These are phyloP conservation scores for Sarcophaga bullata DNA, from an alignment of 1,140 invertebrate species.

Conservation along the genomic window DNA sequence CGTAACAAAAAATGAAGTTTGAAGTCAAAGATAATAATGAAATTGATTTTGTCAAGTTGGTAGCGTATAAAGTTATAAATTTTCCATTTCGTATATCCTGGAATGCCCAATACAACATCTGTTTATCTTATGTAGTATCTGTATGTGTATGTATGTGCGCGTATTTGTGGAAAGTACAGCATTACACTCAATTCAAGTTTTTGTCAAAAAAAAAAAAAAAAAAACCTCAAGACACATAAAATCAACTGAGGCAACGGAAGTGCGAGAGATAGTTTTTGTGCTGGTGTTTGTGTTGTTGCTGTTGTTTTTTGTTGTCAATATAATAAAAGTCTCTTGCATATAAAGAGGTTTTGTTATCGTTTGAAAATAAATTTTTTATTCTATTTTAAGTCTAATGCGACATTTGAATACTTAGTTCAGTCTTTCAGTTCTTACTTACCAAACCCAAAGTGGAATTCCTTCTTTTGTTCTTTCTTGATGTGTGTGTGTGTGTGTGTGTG, in stretches of 20 bases:
- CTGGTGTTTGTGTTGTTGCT: no score
- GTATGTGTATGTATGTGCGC: no score
- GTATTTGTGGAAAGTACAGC: background rate
- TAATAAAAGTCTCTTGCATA: slow-evolving; percentile 3
- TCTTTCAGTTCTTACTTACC: background rate
- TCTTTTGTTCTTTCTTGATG: background rate
- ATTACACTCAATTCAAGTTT: slow-evolving; percentile 20
- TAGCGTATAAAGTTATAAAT: background rate
- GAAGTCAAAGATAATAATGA: background rate
- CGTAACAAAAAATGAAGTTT: background rate
- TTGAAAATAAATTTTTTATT: background rate
- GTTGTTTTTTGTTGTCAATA: background rate
- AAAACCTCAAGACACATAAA: background rate
- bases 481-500: background rate
- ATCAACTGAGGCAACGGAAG: background rate
- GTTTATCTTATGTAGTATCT: background rate
- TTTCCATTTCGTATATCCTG: background rate
- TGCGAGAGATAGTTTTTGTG: no score
- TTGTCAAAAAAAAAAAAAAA: background rate
- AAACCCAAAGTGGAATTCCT: background rate
- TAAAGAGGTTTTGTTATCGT: background rate
- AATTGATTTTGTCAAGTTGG: slow-evolving; percentile 18
- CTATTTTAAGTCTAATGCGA: slow-evolving; percentile 2
- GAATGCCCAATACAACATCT: background rate
- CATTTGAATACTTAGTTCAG: slow-evolving; percentile 10